phyloP scores from a whole-genome alignment of 2,888 invertebrate genomes.

The Amaurobius ferox region DNA sequence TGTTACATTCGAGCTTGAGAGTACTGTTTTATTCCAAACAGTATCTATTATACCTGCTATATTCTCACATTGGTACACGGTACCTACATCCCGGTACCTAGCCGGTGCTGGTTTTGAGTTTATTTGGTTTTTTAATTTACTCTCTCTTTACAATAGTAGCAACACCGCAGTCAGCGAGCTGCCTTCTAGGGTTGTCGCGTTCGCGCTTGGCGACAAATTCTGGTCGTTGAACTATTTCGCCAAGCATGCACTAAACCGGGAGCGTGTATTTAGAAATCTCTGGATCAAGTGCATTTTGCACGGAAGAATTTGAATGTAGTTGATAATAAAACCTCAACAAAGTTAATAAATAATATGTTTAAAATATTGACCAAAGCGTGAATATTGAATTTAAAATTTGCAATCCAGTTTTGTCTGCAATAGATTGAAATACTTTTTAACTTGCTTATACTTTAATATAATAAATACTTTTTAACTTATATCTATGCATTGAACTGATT shows the following conservation, averaged over 20 bases:
- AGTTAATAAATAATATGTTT: too few relatives aligned
- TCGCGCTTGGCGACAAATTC: constrained; percentile 28
- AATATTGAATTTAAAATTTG: too few relatives aligned
- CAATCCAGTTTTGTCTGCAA: too few relatives aligned
- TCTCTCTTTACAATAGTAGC: constrained; percentile 57
- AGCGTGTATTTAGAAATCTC: too few relatives aligned
- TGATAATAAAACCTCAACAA: too few relatives aligned
- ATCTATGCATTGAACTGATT: too few relatives aligned
- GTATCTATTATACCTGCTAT: background rate
- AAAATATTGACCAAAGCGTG: too few relatives aligned
- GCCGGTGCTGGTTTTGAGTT: constrained; percentile 6
- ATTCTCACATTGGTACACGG: background rate
- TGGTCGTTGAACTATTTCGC: constrained; percentile 16
- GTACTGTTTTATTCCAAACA: background rate
- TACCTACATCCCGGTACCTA: constrained; percentile 11
- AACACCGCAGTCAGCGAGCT: constrained; percentile 66
- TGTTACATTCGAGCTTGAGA: background rate
- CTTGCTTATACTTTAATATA: too few relatives aligned
- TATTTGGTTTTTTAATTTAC: constrained; percentile 48
- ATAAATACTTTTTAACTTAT: too few relatives aligned
- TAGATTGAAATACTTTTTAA: too few relatives aligned
- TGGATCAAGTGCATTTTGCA: too few relatives aligned
- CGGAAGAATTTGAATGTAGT: too few relatives aligned
- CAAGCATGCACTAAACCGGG: background rate
- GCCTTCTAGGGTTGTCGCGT: constrained; percentile 30